A percentile compares a stretch with the other conserved stretches of the same genome.
Evolutionary conservation across 2,888 invertebrate species (phyloP).

Genomic region (Pycnomerus fuliginosus): DNA sequence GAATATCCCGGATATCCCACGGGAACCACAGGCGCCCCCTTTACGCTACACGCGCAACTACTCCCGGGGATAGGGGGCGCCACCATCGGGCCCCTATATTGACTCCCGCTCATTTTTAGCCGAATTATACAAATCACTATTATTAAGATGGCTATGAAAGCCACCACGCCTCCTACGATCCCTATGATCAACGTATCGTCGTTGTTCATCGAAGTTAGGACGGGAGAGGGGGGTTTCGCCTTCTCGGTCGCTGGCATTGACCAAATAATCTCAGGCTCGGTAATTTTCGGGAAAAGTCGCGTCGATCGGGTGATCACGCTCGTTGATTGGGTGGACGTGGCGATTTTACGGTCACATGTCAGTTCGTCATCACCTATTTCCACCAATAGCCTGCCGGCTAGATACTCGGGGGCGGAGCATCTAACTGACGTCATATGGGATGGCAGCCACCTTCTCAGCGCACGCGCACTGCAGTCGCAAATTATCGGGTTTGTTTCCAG

Average conservation of each 20-base stretch:
- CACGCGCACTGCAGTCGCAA: constrained; percentile 82
- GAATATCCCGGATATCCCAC: constrained; percentile 57
- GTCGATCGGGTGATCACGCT: constrained; percentile 52
- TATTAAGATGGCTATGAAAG: constrained; percentile 84
- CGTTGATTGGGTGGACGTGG: constrained; percentile 51
- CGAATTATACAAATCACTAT: constrained; percentile 87
- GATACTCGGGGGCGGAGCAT: constrained; percentile 70
- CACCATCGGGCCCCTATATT: constrained; percentile 66
- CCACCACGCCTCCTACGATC: constrained; percentile 91
- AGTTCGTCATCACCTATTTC: constrained; percentile 81
- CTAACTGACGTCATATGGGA: constrained; percentile 59
- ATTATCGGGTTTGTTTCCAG: constrained; percentile 77
- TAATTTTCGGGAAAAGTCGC: constrained; percentile 56
- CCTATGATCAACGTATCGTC: constrained; percentile 93
- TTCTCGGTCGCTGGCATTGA: constrained; percentile 71
- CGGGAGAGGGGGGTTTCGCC: constrained; percentile 60
- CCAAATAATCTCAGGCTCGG: constrained; percentile 89
- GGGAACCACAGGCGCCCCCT: constrained; percentile 57
- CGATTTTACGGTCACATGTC: constrained; percentile 69
- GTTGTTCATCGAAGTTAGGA: constrained; percentile 67
- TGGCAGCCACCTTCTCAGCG: constrained; percentile 77
- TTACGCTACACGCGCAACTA: constrained; percentile 57
- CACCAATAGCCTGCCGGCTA: constrained; percentile 67
- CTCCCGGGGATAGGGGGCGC: constrained; percentile 52
- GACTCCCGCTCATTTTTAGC: constrained; percentile 59